Evolutionary conservation across 2,113 vertebrate species (phyloP), one percentile per base, ranked within the genome.

Genomic region (Esox niger): DNA sequence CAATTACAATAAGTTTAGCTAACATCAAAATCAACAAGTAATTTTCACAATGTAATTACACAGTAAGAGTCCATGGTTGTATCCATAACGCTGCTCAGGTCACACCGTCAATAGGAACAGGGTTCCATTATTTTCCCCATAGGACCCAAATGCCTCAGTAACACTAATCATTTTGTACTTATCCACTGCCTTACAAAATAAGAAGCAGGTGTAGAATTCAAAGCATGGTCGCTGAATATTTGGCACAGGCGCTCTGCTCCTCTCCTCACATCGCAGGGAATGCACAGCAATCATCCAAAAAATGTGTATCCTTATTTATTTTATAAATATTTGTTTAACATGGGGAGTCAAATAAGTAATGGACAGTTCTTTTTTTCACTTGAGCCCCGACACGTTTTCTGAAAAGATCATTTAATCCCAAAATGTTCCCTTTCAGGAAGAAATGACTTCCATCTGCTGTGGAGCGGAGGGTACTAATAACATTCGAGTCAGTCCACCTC

Each of bases 371-470:
- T n/a, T n/a, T n/a, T 79, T 66, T 82, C 69, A 77, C 35, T 64
- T 83, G n/a, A n/a, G n/a, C n/a, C n/a, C n/a, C n/a, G n/a, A n/a
- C n/a, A n/a, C n/a, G n/a, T n/a, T n/a, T 78, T 77, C 79, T 43
- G 57, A 82, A 79, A 81, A 68, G 17, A 6, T 2, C 9, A 29
- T 78, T 70, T 86, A 85, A 90, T 88, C 73, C 78, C 83, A 79
- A 73, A 88, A 89, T 82, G 84, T 81, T 70, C 64, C 79, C 11
- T 77, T 82, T 86, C 69, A 75, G 71, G 75, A 83, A 83, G 47
- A 72, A 78, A 85, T 88, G 68, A 83, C 81, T 78, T 68, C 73
- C 79, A 84, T 81, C 80, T 78, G 80, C 65, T 74, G 80, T 73
- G 75, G 35, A 77, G 43, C 43, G 4, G 13, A 68, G 73, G 78